Base-by-base conservation (phyloP, 2,113 vertebrate genomes). In the Chauna torquata region DNA sequence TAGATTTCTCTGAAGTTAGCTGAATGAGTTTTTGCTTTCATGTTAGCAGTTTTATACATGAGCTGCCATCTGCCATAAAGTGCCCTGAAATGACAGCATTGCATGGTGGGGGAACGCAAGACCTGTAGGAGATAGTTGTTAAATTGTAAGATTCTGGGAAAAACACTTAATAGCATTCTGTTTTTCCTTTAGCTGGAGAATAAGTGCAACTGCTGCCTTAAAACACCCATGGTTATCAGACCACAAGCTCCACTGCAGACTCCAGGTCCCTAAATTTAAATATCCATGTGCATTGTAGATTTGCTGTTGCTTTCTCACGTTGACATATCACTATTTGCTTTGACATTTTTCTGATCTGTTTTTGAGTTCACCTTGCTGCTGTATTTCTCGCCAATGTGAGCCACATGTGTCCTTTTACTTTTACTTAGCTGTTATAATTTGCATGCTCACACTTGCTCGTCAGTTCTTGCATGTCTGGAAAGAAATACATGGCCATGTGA, bases 191-290 rank as follows among this genome's bases (percentile, higher is more conserved):
- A 99, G 99, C 90, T 99, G 99, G 99, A 99, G 99, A 94, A 99
- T 99, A 98, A 99, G 99, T 57, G 99, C 99, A 19, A 98, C 99
- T 17, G 99, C 99, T 97, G 98, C 99, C 44, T 98, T 99, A 93
- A 98, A 98, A 91, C 99, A 99, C 90, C 98, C 99, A 34, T 99
- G 99, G 99, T 97, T 99, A 82, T 99, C 99, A 70, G 99, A 99
- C 94, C 98, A 94, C 88, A 98, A 90, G 82, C 98, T 99, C 91
- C 99, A 99, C 97, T 97, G 95, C 85, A 98, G 96, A 78, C 98
- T 99, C 23, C 97, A 99, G 98, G 99, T 99, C 64, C 89, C 74
- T 85, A 24, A 12, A 27, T 69, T 76, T 95, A 82, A 71, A 87
- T 83, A 70, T 44, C 22, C 32, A 59, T 90, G 49, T 54, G 86